These are phyloP conservation scores for Bradypus variegatus DNA, from an alignment of 2,797 vertebrate species.

Conservation along the genomic window DNA sequence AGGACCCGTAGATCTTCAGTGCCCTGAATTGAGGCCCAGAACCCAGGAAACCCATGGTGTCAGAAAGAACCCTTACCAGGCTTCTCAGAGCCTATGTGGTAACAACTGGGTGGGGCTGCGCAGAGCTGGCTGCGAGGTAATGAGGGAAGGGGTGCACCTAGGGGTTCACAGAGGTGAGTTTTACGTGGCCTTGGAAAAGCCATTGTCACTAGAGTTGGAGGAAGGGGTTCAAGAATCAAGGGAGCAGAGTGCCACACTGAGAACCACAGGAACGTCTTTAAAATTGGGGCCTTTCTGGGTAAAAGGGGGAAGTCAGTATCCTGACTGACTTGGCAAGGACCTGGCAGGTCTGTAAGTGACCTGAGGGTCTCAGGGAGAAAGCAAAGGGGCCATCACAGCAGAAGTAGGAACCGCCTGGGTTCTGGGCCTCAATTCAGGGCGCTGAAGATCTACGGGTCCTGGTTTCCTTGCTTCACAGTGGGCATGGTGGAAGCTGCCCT, in stretches of 20 bases:
- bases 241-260: neutral
- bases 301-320: neutral
- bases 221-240: too few relatives aligned
- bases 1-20: neutral
- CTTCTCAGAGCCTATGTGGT: neutral
- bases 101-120: rapidly evolving
- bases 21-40: neutral
- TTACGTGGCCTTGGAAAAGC: neutral
- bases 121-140: rapidly evolving
- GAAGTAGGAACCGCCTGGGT: neutral
- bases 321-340: neutral
- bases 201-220: rapidly evolving
- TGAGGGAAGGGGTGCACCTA: too few relatives aligned
- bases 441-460: neutral
- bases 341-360: neutral
- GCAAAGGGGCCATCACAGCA: neutral
- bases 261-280: neutral
- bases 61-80: neutral
- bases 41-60: neutral
- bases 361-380: neutral
- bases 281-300: neutral
- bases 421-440: neutral
- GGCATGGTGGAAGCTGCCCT: rapidly evolving
- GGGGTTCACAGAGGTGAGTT: rapidly evolving
- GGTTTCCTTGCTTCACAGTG: neutral